Conservation (phyloP, 2,113 vertebrate genomes). For the Pteropus alecto region DNA sequence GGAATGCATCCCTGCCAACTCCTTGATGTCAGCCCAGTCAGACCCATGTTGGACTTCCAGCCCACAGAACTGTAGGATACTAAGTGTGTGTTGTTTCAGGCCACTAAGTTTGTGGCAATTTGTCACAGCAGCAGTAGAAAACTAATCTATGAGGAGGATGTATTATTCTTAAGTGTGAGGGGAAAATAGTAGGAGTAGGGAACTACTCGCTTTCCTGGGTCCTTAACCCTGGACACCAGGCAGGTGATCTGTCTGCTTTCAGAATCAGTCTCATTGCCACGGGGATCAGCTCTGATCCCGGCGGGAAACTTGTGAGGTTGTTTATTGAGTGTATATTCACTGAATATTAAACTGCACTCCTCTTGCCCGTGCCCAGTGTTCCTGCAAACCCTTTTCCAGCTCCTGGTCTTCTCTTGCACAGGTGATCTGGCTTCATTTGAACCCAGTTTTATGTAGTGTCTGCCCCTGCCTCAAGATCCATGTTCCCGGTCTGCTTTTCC, state of each 20-base stretch:
- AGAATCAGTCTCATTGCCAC: neutral
- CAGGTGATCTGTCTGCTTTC: neutral
- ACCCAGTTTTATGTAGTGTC: neutral
- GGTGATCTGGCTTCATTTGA: neutral
- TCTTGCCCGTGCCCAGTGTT: neutral
- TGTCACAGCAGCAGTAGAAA: neutral
- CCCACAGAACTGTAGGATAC: neutral
- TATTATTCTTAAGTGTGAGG: neutral
- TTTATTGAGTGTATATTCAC: neutral
- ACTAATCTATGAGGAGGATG: neutral
- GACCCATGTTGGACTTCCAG: neutral
- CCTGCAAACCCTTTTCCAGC: neutral
- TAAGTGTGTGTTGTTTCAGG: neutral
- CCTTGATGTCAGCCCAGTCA: neutral
- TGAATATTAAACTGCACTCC: neutral
- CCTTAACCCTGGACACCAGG: neutral
- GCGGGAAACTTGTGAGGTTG: neutral
- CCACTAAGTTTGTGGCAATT: neutral
- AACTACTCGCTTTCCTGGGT: neutral
- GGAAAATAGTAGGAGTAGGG: neutral
- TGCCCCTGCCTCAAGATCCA: neutral
- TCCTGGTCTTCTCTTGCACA: neutral
- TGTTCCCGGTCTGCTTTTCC: neutral
- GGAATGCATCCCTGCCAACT: neutral
- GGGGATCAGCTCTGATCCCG: neutral